These are phyloP conservation scores for Cichlasoma orientale DNA, from an alignment of 2,797 vertebrate species.

Conservation along the genomic window DNA sequence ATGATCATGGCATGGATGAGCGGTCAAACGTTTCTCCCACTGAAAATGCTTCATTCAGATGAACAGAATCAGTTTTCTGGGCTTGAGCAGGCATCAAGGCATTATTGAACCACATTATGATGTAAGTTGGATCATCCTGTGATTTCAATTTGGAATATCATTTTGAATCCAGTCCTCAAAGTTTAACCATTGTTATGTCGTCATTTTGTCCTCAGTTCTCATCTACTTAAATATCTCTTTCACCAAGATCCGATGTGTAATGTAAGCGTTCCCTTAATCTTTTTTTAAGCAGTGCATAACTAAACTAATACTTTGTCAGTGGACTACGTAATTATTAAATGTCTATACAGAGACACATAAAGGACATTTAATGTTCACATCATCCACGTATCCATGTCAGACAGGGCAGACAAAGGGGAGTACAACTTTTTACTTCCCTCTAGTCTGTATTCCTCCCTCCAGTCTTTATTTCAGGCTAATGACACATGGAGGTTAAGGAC, in stretches of 20 bases:
- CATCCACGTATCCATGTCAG: constrained; percentile 41
- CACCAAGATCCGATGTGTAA: neutral
- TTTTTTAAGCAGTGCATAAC: neutral
- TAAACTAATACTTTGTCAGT: constrained; percentile 3
- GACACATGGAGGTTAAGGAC: constrained; percentile 75
- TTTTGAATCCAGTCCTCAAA: neutral
- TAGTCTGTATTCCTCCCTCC: constrained; percentile 61
- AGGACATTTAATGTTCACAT: constrained; percentile 56
- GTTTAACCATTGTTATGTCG: neutral
- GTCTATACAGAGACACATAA: constrained; percentile 20
- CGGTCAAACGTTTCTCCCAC: too few relatives aligned
- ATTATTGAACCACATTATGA: neutral
- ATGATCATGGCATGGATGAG: neutral
- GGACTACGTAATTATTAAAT: constrained; percentile 15
- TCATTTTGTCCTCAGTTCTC: neutral
- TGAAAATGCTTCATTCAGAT: neutral
- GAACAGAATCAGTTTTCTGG: neutral
- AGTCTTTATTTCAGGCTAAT: constrained; percentile 79
- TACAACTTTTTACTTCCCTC: constrained; percentile 40
- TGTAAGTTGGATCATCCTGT: neutral
- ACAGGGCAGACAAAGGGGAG: neutral
- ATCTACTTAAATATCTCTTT: too few relatives aligned
- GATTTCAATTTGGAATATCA: neutral
- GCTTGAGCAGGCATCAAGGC: neutral
- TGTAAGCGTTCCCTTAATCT: neutral